Percentiles rank a stretch among this genome's conserved stretches.
These are phyloP conservation scores for Athalia circularis DNA, from an alignment of 2,888 invertebrate genomes.

Conservation along the genomic window DNA sequence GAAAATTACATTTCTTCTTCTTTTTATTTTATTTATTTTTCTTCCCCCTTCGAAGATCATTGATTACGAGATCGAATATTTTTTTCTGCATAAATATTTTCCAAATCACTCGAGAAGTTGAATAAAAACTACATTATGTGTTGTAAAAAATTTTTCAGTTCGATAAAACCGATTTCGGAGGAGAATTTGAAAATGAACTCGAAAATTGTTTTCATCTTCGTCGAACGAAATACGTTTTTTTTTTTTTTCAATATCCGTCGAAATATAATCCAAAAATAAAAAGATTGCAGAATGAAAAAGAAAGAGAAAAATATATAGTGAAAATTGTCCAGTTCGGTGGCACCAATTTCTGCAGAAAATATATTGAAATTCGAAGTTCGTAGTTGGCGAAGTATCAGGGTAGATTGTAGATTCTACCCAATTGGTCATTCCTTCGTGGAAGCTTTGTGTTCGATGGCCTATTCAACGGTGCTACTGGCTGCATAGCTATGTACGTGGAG, in stretches of 20 bases:
- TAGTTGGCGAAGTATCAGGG: background rate
- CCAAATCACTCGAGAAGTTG: too few relatives aligned
- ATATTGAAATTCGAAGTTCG: constrained; percentile 37
- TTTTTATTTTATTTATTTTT: too few relatives aligned
- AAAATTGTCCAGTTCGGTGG: background rate
- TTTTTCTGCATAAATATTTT: too few relatives aligned
- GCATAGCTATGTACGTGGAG: constrained; percentile 5
- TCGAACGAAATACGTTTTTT: too few relatives aligned
- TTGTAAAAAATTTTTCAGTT: too few relatives aligned
- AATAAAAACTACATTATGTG: too few relatives aligned
- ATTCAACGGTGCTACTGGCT: constrained; percentile 31
- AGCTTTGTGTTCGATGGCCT: constrained; percentile 43
- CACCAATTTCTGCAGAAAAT: background rate
- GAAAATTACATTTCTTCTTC: too few relatives aligned
- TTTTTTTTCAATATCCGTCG: background rate
- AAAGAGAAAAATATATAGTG: constrained; percentile 27
- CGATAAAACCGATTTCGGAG: too few relatives aligned
- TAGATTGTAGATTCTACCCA: constrained; percentile 25
- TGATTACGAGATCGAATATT: too few relatives aligned
- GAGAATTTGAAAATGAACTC: too few relatives aligned
- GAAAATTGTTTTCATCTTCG: too few relatives aligned
- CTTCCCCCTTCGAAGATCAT: too few relatives aligned
- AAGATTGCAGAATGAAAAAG: constrained; percentile 9
- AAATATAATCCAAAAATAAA: constrained; percentile 46
- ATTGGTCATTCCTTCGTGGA: constrained; percentile 42